phyloP scores from a whole-genome alignment of 2,797 vertebrate genomes.

The Malurus leucopterus region DNA sequence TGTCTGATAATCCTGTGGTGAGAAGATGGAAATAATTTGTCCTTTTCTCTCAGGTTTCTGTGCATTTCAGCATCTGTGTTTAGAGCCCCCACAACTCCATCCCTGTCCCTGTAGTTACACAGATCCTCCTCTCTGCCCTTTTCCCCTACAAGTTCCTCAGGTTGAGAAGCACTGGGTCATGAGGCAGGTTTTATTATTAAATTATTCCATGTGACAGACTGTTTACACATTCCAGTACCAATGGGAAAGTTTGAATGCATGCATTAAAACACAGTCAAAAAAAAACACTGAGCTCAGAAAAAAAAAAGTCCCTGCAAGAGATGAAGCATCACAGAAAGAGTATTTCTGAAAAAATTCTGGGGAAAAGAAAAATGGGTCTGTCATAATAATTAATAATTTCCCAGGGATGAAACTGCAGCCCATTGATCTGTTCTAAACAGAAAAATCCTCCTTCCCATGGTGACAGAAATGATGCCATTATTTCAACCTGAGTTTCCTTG shows the following conservation, averaged over 20 bases:
- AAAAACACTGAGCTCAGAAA: neutral
- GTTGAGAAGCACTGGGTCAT: neutral
- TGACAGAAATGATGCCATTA: neutral
- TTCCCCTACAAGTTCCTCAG: neutral
- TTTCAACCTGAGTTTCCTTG: neutral
- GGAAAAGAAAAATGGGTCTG: neutral
- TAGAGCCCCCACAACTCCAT: neutral
- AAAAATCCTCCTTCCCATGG: neutral
- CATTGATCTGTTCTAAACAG: neutral
- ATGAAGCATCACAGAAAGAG: neutral
- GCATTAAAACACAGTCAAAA: neutral
- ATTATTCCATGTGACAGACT: neutral
- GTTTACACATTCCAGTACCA: neutral
- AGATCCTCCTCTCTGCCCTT: neutral
- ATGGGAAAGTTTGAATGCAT: neutral
- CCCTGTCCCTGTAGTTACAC: neutral
- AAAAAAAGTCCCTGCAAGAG: neutral
- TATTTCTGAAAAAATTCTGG: neutral
- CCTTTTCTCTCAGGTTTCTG: neutral
- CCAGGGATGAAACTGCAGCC: neutral
- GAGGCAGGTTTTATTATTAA: neutral
- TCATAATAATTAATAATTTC: neutral
- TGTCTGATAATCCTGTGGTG: neutral
- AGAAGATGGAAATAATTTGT: neutral
- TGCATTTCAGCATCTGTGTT: neutral